Evolutionary conservation across 1,140 invertebrate genomes (phyloP).

Genomic region (Drosophila nigromelanica): DNA sequence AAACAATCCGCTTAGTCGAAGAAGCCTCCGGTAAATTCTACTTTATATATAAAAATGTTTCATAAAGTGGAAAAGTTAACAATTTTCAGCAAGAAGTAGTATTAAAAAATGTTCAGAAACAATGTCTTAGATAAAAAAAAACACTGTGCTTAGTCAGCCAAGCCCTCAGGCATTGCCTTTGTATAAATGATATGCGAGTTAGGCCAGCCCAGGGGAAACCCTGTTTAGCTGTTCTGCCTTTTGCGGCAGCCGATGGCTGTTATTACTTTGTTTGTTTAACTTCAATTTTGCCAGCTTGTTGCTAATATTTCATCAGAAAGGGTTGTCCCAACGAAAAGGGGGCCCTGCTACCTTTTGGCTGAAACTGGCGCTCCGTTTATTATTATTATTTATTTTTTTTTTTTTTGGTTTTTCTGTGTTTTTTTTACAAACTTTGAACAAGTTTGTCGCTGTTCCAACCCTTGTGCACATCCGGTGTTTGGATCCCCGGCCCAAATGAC

Average conservation of each 20-base stretch:
- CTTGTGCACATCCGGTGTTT: constrained; percentile 45
- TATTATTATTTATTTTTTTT: constrained; percentile 4
- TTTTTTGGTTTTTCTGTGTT: constrained; percentile 15
- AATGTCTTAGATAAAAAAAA: too few relatives aligned
- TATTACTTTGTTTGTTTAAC: constrained; percentile 49
- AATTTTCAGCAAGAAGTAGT: too few relatives aligned
- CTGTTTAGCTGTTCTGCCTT: constrained; percentile 18
- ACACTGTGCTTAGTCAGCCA: too few relatives aligned
- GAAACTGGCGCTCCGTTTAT: neutral
- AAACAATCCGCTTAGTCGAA: too few relatives aligned
- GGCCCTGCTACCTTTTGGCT: constrained; percentile 11
- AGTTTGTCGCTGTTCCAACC: constrained; percentile 68
- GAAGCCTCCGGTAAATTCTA: too few relatives aligned
- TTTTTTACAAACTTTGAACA: constrained; percentile 57
- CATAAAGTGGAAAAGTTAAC: too few relatives aligned
- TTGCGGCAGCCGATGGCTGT: constrained; percentile 34
- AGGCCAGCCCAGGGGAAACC: constrained; percentile 11
- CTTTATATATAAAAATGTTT: too few relatives aligned
- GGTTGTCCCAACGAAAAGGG: constrained; percentile 37
- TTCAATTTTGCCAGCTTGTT: constrained; percentile 62
- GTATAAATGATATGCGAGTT: constrained; percentile 38
- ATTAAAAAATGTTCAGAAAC: too few relatives aligned
- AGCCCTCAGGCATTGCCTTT: neutral
- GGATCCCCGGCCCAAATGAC: neutral
- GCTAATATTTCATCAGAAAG: constrained; percentile 65